Evolutionary conservation across 2,113 vertebrate genomes (phyloP).

Genomic region (Perca schrenkii): DNA sequence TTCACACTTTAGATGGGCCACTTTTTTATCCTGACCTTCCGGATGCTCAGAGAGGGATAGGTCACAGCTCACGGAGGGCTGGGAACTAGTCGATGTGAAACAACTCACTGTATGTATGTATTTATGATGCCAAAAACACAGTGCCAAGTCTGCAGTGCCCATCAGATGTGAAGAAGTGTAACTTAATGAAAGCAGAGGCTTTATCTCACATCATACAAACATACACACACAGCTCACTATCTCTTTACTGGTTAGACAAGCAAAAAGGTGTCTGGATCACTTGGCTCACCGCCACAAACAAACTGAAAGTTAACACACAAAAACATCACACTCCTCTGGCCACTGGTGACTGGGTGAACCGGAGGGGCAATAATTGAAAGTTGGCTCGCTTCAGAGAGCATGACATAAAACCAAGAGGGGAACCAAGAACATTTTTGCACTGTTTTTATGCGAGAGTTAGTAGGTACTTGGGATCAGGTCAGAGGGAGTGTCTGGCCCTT

Average conservation of each 20-base stretch:
- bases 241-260: slow-evolving; percentile 77
- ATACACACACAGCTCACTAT: slow-evolving; percentile 65
- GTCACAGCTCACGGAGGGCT: slow-evolving; percentile 73
- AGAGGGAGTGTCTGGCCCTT: slow-evolving; percentile 65
- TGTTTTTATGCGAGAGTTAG: slow-evolving; percentile 67
- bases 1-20: slow-evolving; percentile 37
- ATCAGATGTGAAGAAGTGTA: slow-evolving; percentile 36
- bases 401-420: slow-evolving; percentile 82
- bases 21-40: slow-evolving; percentile 75
- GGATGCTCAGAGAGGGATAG: slow-evolving; percentile 60
- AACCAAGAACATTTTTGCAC: slow-evolving; percentile 69
- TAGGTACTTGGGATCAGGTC: slow-evolving; percentile 67
- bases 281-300: slow-evolving; percentile 86
- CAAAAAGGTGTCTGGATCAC: slow-evolving; percentile 73
- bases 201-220: slow-evolving; percentile 73
- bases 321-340: slow-evolving; percentile 70
- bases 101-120: slow-evolving; percentile 55
- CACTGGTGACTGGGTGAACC: slow-evolving; percentile 78
- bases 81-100: slow-evolving; percentile 56
- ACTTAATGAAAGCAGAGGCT: slow-evolving; percentile 52
- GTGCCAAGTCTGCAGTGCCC: slow-evolving; percentile 45
- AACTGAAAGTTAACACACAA: slow-evolving; percentile 77
- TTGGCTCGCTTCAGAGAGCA: slow-evolving; percentile 85
- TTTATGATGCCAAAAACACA: slow-evolving; percentile 49
- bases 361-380: slow-evolving; percentile 86